Evolutionary conservation across 2,888 invertebrate species (phyloP).

Genomic region (Ypsolopha sequella): DNA sequence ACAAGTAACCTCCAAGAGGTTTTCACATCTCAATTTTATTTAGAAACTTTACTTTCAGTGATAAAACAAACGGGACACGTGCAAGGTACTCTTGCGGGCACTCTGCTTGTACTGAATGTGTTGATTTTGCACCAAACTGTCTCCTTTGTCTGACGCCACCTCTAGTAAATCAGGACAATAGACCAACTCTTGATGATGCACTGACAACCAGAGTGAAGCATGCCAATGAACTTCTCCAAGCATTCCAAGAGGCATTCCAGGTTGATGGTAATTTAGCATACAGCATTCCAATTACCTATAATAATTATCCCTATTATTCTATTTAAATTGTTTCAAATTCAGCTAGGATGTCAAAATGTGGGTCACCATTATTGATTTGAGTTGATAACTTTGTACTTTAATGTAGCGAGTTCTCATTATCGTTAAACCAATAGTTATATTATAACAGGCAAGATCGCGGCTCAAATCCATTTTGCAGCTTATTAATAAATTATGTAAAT

Average conservation of each 20-base stretch:
- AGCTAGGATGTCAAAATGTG: background rate
- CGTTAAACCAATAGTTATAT: too few relatives aligned
- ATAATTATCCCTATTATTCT: background rate
- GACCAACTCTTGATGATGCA: constrained; percentile 23
- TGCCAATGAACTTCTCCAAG: constrained; percentile 25
- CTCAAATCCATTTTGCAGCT: too few relatives aligned
- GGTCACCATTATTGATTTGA: background rate
- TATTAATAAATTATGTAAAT: too few relatives aligned
- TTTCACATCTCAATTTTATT: background rate
- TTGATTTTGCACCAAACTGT: constrained; percentile 24
- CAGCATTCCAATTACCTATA: background rate
- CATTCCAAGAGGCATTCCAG: constrained; percentile 36
- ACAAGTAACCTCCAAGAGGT: background rate
- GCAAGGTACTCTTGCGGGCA: constrained; percentile 48
- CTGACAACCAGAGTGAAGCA: constrained; percentile 27
- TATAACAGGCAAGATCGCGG: too few relatives aligned
- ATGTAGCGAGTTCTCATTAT: too few relatives aligned
- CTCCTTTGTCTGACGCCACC: constrained; percentile 31
- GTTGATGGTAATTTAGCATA: constrained; percentile 31
- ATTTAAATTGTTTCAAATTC: background rate
- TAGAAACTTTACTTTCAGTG: constrained; percentile 23
- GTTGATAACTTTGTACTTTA: too few relatives aligned
- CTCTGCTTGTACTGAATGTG: constrained; percentile 37
- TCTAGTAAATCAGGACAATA: background rate
- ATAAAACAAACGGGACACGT: constrained; percentile 28